These are phyloP conservation scores for Electrophaes corylata DNA, from an alignment of 2,888 invertebrate species.

Conservation along the genomic window DNA sequence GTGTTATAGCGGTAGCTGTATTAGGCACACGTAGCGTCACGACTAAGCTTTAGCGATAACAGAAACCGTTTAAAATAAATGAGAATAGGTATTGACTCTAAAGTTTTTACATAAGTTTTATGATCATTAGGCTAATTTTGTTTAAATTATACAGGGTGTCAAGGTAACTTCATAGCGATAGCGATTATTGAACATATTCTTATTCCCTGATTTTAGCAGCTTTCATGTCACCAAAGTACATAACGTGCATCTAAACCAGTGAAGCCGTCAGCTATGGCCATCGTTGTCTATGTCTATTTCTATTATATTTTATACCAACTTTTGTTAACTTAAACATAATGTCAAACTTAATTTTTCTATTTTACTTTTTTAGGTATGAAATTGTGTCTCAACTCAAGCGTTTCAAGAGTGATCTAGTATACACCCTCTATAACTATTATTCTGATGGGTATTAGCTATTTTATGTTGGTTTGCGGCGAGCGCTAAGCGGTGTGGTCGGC, in stretches of 20 bases:
- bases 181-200: no score
- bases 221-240: no score
- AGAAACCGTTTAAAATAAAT: slow-evolving; percentile 50
- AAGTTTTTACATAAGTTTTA: slow-evolving; percentile 46
- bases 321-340: no score
- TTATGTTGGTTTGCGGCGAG: slow-evolving; percentile 55
- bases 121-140: slow-evolving; percentile 49
- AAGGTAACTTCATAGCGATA: not conserved
- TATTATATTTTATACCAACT: no score
- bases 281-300: no score
- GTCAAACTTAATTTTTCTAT: no score
- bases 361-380: no score
- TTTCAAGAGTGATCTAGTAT: no score
- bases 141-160: not conserved
- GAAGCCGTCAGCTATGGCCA: no score
- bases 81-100: slow-evolving; percentile 58
- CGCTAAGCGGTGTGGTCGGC: slow-evolving; percentile 69
- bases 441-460: slow-evolving; percentile 4
- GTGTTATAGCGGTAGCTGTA: not conserved
- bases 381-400: no score
- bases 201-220: no score
- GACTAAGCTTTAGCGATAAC: slow-evolving; percentile 45
- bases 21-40: not conserved
- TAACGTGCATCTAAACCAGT: no score
- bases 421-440: not conserved